These are phyloP conservation scores for Agapornis roseicollis DNA, from an alignment of 2,113 vertebrate species.

Conservation along the genomic window DNA sequence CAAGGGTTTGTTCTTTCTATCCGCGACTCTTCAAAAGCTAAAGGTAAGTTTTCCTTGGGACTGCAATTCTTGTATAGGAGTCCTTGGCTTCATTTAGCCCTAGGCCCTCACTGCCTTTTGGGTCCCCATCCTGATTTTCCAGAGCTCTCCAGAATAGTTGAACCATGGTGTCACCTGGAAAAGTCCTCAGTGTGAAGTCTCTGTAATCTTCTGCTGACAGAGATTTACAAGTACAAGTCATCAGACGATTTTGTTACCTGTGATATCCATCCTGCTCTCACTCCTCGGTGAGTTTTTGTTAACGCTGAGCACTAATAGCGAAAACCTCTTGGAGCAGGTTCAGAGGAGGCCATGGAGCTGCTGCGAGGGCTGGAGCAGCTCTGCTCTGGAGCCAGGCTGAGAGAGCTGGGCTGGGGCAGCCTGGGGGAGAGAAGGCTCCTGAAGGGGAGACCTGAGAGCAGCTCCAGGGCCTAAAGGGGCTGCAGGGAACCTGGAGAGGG, in stretches of 20 bases:
- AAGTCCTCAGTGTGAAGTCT: not conserved
- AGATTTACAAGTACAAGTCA: not conserved
- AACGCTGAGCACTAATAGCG: not conserved
- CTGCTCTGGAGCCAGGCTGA: not conserved
- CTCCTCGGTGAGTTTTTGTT: not conserved
- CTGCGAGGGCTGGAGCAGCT: not conserved
- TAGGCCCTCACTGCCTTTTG: not conserved
- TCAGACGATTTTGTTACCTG: not conserved
- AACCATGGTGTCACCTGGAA: not conserved
- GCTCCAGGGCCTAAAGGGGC: no score
- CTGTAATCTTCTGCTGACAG: not conserved
- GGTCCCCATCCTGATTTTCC: not conserved
- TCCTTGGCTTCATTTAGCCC: not conserved
- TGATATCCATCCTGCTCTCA: not conserved
- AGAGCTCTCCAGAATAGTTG: not conserved
- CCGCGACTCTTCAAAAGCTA: not conserved
- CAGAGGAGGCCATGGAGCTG: accelerated
- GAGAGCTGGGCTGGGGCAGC: not conserved
- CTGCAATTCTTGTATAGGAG: no score
- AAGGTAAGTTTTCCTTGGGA: not conserved
- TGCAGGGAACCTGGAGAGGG: no score
- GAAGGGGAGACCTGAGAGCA: no score
- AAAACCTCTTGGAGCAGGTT: not conserved
- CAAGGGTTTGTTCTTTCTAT: not conserved
- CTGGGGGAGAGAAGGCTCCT: no score